A percentile compares a stretch with the other conserved stretches of the same genome.
Evolutionary conservation across 2,113 vertebrate genomes (phyloP).

Genomic region (Xenus cinereus): DNA sequence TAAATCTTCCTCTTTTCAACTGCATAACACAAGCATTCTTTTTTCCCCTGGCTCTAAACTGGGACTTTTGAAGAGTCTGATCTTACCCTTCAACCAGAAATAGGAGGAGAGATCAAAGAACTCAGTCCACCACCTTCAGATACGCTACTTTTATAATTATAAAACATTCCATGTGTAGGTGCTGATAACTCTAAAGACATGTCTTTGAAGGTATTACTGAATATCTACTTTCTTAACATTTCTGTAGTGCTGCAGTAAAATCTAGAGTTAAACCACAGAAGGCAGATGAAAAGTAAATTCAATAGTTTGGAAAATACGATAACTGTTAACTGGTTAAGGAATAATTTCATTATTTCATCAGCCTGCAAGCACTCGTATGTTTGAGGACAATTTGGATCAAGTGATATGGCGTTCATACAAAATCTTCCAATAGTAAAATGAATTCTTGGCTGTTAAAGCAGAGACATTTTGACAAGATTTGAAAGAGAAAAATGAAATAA

Average conservation of each 20-base stretch:
- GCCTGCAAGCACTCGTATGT: accelerated
- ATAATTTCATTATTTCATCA: not conserved
- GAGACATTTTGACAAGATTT: not conserved
- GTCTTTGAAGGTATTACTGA: not conserved
- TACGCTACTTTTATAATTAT: not conserved
- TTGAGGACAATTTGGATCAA: not conserved
- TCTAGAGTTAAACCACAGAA: not conserved
- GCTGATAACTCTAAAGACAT: not conserved
- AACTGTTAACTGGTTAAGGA: not conserved
- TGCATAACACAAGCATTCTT: not conserved
- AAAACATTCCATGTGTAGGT: not conserved
- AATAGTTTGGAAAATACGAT: not conserved
- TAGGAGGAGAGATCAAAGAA: conserved; percentile 7
- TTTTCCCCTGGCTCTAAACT: not conserved
- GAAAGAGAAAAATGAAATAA: not conserved
- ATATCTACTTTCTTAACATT: not conserved
- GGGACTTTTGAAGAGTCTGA: not conserved
- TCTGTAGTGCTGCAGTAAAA: not conserved
- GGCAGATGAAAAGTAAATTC: not conserved
- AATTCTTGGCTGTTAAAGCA: not conserved
- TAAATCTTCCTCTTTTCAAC: not conserved
- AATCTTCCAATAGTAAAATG: not conserved
- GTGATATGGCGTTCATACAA: not conserved
- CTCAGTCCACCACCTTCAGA: not conserved
- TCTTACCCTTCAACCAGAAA: not conserved